A percentile compares a stretch with the other conserved stretches of the same genome.
phyloP scores from a whole-genome alignment of 2,797 vertebrate species.

The Notamacropus eugenii region DNA sequence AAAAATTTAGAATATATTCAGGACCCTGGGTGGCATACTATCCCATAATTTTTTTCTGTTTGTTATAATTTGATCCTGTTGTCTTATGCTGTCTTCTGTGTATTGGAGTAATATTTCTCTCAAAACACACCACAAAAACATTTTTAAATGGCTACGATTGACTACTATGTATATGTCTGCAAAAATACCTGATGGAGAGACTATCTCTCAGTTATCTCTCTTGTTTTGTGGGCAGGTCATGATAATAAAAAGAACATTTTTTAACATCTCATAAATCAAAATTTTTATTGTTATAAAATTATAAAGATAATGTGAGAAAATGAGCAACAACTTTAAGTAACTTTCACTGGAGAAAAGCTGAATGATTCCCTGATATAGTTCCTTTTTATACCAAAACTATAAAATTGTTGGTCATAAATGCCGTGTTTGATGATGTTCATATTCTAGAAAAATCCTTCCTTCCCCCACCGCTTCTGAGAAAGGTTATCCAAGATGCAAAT shows the following conservation, averaged over 20 bases:
- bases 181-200: neutral
- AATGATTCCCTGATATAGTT: neutral
- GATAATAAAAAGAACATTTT: neutral
- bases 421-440: neutral
- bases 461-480: neutral
- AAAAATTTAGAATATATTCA: neutral
- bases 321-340: neutral
- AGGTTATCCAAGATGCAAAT: conserved; percentile 3
- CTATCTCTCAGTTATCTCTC: neutral
- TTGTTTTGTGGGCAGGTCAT: neutral
- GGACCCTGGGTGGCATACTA: neutral
- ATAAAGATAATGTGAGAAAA: neutral
- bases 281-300: neutral
- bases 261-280: neutral
- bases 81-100: neutral
- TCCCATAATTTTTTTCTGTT: neutral
- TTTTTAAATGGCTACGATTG: neutral
- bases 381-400: neutral
- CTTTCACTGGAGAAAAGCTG: neutral
- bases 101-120: neutral
- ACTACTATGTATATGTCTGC: neutral
- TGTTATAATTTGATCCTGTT: neutral
- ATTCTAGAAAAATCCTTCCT: neutral
- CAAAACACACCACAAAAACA: neutral
- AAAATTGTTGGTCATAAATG: neutral